Conservation (phyloP, 2,888 invertebrate species). For the Lypha dubia region DNA sequence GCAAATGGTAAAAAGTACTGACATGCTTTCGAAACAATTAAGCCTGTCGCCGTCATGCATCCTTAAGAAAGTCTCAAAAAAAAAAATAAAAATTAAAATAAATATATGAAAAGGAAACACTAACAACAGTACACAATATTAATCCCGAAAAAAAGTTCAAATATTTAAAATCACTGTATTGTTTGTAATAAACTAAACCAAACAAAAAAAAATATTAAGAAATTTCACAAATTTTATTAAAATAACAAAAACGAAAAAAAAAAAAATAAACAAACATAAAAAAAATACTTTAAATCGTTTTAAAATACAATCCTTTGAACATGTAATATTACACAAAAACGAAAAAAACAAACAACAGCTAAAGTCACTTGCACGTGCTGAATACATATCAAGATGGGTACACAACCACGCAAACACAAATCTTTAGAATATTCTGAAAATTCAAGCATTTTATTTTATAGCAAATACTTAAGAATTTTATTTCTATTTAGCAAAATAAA, state of each 20-base stretch:
- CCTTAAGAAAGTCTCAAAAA: constrained; percentile 5
- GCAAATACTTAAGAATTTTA: not conserved
- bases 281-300: constrained; percentile 52
- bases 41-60: constrained; percentile 35
- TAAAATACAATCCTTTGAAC: constrained; percentile 20
- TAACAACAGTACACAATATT: constrained; percentile 20
- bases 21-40: constrained; percentile 22
- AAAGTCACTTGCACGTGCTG: constrained; percentile 37
- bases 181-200: constrained; percentile 3
- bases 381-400: not conserved
- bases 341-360: not conserved
- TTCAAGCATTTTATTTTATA: not conserved
- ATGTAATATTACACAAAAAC: constrained; percentile 8
- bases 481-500: not conserved
- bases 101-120: not conserved
- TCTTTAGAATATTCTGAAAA: not conserved
- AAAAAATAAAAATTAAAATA: not conserved
- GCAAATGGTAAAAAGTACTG: constrained; percentile 13
- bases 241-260: constrained; percentile 23
- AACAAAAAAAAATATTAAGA: constrained; percentile 7
- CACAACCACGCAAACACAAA: constrained; percentile 7
- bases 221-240: constrained; percentile 53
- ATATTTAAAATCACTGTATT: not conserved
- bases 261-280: not conserved
- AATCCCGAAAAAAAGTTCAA: constrained; percentile 33